These are phyloP conservation scores for Drosophila tristis DNA, from an alignment of 1,140 invertebrate genomes.

Conservation along the genomic window DNA sequence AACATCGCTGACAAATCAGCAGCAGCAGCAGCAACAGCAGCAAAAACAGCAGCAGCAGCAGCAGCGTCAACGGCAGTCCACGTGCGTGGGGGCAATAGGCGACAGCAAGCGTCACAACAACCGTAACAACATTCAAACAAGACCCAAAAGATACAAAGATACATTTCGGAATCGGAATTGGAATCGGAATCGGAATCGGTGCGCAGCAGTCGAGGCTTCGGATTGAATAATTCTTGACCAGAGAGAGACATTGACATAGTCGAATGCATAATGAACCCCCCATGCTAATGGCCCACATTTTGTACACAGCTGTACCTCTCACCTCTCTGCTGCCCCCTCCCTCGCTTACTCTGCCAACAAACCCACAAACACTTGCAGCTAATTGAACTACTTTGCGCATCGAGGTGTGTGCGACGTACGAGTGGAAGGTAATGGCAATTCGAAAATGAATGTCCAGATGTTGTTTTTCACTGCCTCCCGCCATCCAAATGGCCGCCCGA, in stretches of 20 bases:
- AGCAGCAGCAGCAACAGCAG: conserved; percentile 2
- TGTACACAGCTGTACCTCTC: neutral
- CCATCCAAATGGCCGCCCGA: neutral
- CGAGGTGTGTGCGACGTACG: neutral
- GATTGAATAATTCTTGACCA: conserved; percentile 64
- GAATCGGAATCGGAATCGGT: no score
- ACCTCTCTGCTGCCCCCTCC: neutral
- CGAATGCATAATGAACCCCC: conserved; percentile 57
- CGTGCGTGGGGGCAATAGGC: conserved; percentile 62
- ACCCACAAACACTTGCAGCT: conserved; percentile 18
- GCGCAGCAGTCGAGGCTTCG: no score
- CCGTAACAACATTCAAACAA: conserved; percentile 4
- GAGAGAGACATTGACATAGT: conserved; percentile 58
- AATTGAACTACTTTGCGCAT: conserved; percentile 59
- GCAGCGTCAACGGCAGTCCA: conserved; percentile 26
- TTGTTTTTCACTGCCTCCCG: conserved; percentile 4
- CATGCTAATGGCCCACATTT: conserved; percentile 43
- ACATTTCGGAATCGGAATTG: conserved; percentile 12
- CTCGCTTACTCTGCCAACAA: neutral
- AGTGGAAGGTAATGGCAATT: neutral
- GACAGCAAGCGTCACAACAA: neutral
- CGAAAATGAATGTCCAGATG: conserved; percentile 28
- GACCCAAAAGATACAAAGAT: conserved; percentile 18
- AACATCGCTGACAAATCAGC: no score
- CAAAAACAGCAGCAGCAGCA: conserved; percentile 14